Evolutionary conservation across 2,113 vertebrate genomes (phyloP), one percentile per base, ranked within the genome.

Genomic region (Eudyptes chrysolophus): DNA sequence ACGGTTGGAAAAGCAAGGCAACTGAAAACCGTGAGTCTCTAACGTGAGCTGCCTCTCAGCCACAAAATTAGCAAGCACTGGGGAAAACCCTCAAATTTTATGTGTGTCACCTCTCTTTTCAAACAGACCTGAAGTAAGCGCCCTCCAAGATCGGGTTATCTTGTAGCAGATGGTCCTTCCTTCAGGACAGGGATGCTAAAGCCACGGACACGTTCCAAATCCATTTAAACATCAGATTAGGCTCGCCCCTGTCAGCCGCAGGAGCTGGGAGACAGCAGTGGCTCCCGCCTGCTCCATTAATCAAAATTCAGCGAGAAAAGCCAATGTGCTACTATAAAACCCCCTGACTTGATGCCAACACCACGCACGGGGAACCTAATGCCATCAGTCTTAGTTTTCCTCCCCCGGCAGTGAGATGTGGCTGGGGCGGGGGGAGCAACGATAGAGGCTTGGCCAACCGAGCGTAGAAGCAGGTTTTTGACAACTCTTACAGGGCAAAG

Each of bases 231-330:
- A 27, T 90, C 87, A 84, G 96, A 84, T 92, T 94, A 96, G 87
- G 78, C 42, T 95, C 54, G 10, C 83, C 94, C 84, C 97, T 97
- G 96, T 95, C 81, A 89, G 96, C 75, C 18, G 34, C 89, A 29
- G 82, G 96, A 97, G 96, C 95, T 40, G 96, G 57, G 89, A 95
- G 96, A 89, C 94, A 95, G 96, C 90, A 65, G 96, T 60, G 1
- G 84, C 90, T 93, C 84, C 89, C 87, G 93, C 70, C 89, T 48
- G 89, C 89, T 84, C 90, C 98, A 97, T 97, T 96, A 84, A 95
- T 98, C 97, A 97, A 97, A 93, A 97, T 95, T 96, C 96, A 87
- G 94, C 4, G 26, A 87, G 88, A 94, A 93, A 94, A 97, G 94
- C 81, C 97, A 93, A 42, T 2, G 61, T 62, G 91, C 87, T 72